A percentile compares a stretch with the other conserved stretches of the same genome.
These are phyloP conservation scores for Prietella phreatophila DNA, from an alignment of 2,113 vertebrate species.

Conservation along the genomic window DNA sequence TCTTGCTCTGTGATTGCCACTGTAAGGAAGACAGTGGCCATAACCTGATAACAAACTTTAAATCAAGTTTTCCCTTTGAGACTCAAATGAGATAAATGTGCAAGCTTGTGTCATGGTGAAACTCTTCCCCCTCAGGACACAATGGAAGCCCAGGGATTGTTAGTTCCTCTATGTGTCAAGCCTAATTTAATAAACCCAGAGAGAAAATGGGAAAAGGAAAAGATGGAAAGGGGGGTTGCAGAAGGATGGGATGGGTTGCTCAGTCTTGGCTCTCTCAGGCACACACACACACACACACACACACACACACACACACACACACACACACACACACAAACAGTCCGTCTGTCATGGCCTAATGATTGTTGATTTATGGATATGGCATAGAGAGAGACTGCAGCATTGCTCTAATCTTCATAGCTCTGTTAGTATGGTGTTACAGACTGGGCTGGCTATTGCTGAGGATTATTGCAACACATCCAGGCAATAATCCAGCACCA, in stretches of 20 bases:
- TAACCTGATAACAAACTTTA: conserved; percentile 51
- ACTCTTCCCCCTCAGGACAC: conserved; percentile 40
- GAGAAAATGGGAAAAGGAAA: conserved; percentile 33
- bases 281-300: conserved; percentile 35
- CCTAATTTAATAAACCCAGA: conserved; percentile 42
- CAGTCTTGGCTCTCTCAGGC: conserved; percentile 24
- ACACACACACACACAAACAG: conserved; percentile 40
- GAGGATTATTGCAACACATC: conserved; percentile 41
- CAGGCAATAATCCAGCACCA: conserved; percentile 42
- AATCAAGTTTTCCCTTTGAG: conserved; percentile 49
- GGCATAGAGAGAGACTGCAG: conserved; percentile 48
- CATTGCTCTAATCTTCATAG: conserved; percentile 49
- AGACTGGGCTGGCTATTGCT: conserved; percentile 30
- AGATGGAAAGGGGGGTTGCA: conserved; percentile 27
- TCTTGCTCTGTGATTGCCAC: conserved; percentile 14
- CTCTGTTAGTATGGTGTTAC: conserved; percentile 45
- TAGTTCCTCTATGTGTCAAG: conserved; percentile 47
- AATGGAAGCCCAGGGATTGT: conserved; percentile 45
- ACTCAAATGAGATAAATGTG: conserved; percentile 51
- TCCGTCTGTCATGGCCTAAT: conserved; percentile 50
- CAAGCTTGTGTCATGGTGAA: conserved; percentile 37
- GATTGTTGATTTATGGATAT: conserved; percentile 57
- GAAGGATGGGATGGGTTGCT: conserved; percentile 39
- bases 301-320: conserved; percentile 11
- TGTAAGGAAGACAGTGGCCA: conserved; percentile 25